These are phyloP conservation scores for Columba livia DNA, from an alignment of 2,113 vertebrate species.

Conservation along the genomic window DNA sequence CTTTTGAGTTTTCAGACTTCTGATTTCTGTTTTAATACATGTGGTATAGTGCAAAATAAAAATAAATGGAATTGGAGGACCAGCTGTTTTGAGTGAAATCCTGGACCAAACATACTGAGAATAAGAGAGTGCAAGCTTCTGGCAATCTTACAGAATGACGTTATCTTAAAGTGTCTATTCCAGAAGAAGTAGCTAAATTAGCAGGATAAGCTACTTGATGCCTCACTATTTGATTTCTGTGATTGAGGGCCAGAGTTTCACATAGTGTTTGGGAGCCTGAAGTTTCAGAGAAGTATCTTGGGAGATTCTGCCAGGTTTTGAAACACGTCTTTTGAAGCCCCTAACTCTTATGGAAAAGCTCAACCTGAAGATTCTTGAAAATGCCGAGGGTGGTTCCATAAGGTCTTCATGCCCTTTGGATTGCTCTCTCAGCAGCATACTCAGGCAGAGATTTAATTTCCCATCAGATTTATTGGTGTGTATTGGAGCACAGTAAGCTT, in stretches of 20 bases:
- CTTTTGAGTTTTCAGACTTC: not conserved
- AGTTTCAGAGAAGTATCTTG: not conserved
- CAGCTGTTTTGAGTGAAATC: constrained; percentile 15
- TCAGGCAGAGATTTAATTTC: not conserved
- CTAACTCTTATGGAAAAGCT: not conserved
- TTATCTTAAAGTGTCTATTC: not conserved
- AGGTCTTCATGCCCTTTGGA: not conserved
- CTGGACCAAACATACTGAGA: not conserved
- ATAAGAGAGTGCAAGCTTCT: not conserved
- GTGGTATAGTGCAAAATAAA: not conserved
- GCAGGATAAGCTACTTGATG: not conserved
- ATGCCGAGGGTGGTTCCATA: not conserved
- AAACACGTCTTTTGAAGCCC: not conserved
- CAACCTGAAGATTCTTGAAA: not conserved
- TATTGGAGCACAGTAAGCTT: not conserved
- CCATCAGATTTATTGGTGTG: not conserved
- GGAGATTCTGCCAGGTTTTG: not conserved
- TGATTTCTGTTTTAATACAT: not conserved
- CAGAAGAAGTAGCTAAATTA: constrained; percentile 7
- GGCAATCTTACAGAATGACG: not conserved
- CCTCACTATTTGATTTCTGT: not conserved
- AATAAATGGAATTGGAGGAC: not conserved
- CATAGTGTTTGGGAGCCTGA: not conserved
- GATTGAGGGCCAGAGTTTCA: not conserved
- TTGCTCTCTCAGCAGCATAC: not conserved